Evolutionary conservation across 1,140 invertebrate genomes (phyloP).

Genomic region (Drepana arcuata): DNA sequence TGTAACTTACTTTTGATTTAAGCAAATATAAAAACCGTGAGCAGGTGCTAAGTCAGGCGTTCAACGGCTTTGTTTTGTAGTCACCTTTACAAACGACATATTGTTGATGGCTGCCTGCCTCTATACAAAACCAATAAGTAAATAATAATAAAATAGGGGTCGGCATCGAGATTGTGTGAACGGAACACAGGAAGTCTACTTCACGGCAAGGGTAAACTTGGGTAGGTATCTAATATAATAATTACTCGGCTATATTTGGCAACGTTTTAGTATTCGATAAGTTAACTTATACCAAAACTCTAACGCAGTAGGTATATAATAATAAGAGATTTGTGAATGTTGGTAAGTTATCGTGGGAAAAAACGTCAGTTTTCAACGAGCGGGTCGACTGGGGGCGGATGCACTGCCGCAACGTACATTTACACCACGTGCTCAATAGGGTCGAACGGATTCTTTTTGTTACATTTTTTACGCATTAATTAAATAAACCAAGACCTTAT

Average conservation of each 20-base stretch:
- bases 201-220: too few relatives aligned
- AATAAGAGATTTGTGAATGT: conserved; percentile 28
- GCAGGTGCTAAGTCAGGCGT: conserved; percentile 50
- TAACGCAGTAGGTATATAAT: conserved; percentile 18
- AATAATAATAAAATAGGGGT: conserved; percentile 52
- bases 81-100: conserved; percentile 59
- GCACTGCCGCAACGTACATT: conserved; percentile 30
- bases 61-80: conserved; percentile 59
- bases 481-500: too few relatives aligned
- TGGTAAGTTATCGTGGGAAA: conserved; percentile 53
- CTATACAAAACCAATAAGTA: conserved; percentile 55
- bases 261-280: too few relatives aligned
- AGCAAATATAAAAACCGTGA: conserved; percentile 26
- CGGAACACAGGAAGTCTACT: conserved; percentile 45
- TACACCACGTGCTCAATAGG: conserved; percentile 37
- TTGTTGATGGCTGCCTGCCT: conserved; percentile 53
- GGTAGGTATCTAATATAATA: too few relatives aligned
- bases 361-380: conserved; percentile 40
- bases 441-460: conserved; percentile 22
- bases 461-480: too few relatives aligned
- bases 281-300: too few relatives aligned
- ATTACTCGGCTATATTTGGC: too few relatives aligned
- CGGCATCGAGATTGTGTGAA: conserved; percentile 45
- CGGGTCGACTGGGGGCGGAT: conserved; percentile 42
- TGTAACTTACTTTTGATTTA: conserved; percentile 6